Evolutionary conservation across 2,113 vertebrate genomes (phyloP).

Genomic region (Ptyas mucosa): DNA sequence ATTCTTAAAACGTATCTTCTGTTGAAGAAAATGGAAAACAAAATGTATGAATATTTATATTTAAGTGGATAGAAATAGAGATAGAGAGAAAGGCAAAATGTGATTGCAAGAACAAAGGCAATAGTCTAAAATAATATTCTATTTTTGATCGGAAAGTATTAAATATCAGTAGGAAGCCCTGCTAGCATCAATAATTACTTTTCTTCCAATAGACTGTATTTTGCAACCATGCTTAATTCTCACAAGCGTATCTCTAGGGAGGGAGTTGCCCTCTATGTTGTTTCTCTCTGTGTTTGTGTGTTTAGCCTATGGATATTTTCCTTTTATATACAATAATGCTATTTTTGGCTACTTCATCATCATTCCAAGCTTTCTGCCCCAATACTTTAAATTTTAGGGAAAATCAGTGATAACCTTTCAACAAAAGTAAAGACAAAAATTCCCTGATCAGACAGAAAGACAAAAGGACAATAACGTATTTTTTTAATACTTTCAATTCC

Average conservation of each 20-base stretch:
- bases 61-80: neutral
- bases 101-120: neutral
- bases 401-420: neutral
- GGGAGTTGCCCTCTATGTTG: neutral
- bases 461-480: neutral
- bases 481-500: neutral
- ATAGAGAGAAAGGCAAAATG: neutral
- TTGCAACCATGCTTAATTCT: neutral
- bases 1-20: neutral
- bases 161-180: neutral
- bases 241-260: neutral
- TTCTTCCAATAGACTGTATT: neutral
- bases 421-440: neutral
- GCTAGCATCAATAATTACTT: neutral
- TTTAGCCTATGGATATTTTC: neutral
- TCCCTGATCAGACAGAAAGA: neutral
- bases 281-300: neutral
- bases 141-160: neutral
- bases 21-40: neutral
- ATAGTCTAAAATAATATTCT: neutral
- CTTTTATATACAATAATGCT: neutral
- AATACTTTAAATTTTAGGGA: rapidly evolving
- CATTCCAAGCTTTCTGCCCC: conserved; percentile 7
- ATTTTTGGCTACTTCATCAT: neutral
- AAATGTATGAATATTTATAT: neutral